Evolutionary conservation across 2,113 vertebrate species (phyloP), one percentile per base, ranked within the genome.

Genomic region (Physeter macrocephalus): DNA sequence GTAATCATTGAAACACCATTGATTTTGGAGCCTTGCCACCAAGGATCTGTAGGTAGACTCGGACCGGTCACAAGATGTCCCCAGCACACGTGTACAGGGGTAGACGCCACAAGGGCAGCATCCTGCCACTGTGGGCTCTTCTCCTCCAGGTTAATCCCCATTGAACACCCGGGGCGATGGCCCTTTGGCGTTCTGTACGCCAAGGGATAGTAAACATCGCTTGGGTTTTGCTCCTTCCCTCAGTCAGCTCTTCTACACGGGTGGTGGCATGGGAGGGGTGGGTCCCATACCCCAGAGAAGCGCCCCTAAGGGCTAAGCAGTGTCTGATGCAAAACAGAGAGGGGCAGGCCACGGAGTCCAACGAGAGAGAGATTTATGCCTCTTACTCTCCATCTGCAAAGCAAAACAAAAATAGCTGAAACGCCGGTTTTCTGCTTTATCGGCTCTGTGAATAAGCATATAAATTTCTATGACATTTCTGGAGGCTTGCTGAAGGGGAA

Each of bases 371-470:
- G 97, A 98, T 99, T 98, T 98, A 98, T 98, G 98, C 94, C 88
- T 98, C 98, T 98, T 97, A 97, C 98, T 98, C 98, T 98, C 98
- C 98, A 98, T 99, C 98, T 98, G 98, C 98, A 99, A 99, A 98
- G 97, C 98, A 98, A 98, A 98, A 99, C 98, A 99, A 98, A 99
- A 99, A 98, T 98, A 98, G 98, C 98, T 99, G 98, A 98, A 99
- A 98, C 95, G 97, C 98, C 66, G 59, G 97, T 99, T 99, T 99
- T 98, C 98, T 98, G 98, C 98, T 98, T 99, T 99, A 98, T 98
- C 97, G 95, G 98, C 98, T 98, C 98, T 98, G 98, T 98, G 98
- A 98, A 99, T 98, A 99, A 98, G 98, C 98, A 98, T 99, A 99
- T 99, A 98, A 98, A 99, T 99, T 98, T 98, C 98, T 96, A 95